Conservation (phyloP, 2,888 invertebrate species). For the Drosophila kokeensis region DNA sequence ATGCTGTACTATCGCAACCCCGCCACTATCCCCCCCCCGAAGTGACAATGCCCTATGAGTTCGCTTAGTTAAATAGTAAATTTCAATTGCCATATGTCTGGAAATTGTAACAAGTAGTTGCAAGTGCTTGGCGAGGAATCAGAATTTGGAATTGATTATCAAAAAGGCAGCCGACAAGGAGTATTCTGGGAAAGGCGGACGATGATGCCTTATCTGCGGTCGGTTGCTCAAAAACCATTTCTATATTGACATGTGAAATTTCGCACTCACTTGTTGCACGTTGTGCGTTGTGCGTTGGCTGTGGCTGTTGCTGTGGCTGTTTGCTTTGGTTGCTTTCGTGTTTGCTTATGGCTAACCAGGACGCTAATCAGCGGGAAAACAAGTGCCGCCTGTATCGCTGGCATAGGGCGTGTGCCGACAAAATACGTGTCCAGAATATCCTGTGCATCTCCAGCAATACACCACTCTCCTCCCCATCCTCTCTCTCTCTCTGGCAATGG, state of each 20-base stretch:
- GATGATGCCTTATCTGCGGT: constrained; percentile 45
- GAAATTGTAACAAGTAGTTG: constrained; percentile 33
- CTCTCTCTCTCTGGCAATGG: background rate
- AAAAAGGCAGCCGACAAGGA: constrained; percentile 45
- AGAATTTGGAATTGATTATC: background rate
- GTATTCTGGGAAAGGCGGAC: constrained; percentile 37
- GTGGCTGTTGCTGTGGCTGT: background rate
- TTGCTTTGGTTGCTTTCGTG: constrained; percentile 6
- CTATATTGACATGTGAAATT: constrained; percentile 67
- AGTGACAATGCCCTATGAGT: constrained; percentile 6
- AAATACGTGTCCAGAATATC: constrained; percentile 44
- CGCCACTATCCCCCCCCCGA: background rate
- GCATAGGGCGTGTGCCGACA: constrained; percentile 44
- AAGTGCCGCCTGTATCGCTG: background rate
- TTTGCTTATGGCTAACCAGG: constrained; percentile 46
- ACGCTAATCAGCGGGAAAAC: constrained; percentile 40
- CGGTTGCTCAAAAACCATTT: constrained; percentile 27
- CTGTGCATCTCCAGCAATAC: constrained; percentile 25
- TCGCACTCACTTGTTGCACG: constrained; percentile 57
- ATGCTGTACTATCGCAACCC: constrained; percentile 9
- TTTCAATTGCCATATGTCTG: constrained; percentile 11
- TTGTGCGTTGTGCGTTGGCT: constrained; percentile 21
- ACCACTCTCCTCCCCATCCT: background rate
- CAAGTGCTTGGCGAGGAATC: constrained; percentile 8
- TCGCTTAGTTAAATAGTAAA: constrained; percentile 37